Conservation (phyloP, 2,888 invertebrate genomes). For the Itoplectis maculator region DNA sequence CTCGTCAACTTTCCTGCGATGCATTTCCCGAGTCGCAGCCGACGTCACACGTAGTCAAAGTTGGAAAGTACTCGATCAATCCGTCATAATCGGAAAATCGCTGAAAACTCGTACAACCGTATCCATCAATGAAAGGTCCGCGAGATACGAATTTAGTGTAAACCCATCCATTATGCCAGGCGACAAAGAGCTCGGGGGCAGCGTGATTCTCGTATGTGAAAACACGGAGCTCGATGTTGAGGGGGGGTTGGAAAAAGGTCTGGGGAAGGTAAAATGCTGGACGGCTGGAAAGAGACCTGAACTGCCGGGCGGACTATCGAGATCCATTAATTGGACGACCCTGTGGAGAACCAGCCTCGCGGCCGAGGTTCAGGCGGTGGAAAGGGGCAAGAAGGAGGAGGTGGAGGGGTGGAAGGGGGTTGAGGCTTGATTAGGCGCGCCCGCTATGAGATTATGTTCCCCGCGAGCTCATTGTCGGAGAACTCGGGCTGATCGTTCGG, state of each 20-base stretch:
- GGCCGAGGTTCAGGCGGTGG: too few species aligned
- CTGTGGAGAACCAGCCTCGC: too few species aligned
- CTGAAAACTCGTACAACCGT: too few species aligned
- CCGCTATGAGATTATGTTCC: conserved; percentile 65
- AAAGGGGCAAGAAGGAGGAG: too few species aligned
- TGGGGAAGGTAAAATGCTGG: conserved; percentile 13
- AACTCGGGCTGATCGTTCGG: conserved; percentile 57
- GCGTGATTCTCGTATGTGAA: conserved; percentile 8
- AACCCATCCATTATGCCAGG: not conserved
- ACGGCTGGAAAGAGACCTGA: conserved; percentile 24
- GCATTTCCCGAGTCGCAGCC: too few species aligned
- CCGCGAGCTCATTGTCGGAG: conserved; percentile 63
- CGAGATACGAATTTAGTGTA: not conserved
- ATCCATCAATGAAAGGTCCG: too few species aligned
- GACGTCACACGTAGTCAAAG: too few species aligned
- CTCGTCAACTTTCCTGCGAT: too few species aligned
- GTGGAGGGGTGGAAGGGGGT: not conserved
- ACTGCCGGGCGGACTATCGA: conserved; percentile 57
- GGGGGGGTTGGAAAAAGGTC: not conserved
- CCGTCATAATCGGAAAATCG: too few species aligned
- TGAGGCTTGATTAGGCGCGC: conserved; percentile 59
- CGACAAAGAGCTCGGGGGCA: conserved; percentile 35
- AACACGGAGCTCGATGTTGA: conserved; percentile 12
- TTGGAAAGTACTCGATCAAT: too few species aligned
- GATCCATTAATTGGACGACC: conserved; percentile 67